Evolutionary conservation across 2,113 vertebrate genomes (phyloP).

Genomic region (Trogon surrucura): DNA sequence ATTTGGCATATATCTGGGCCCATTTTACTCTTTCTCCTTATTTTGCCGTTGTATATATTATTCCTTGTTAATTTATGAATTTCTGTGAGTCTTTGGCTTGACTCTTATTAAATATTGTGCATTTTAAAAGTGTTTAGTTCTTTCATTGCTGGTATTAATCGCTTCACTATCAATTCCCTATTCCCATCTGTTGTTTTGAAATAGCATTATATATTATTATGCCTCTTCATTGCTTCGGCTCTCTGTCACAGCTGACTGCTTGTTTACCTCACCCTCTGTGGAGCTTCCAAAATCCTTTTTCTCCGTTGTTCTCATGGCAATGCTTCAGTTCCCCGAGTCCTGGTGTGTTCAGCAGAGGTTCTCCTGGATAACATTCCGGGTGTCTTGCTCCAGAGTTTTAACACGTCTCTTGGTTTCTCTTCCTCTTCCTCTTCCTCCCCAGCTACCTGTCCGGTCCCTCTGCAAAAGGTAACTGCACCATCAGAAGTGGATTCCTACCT

Average conservation of each 20-base stretch:
- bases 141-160: constrained; percentile 74
- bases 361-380: not conserved
- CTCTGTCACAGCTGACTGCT: constrained; percentile 74
- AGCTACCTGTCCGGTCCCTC: not conserved
- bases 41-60: too few relatives aligned
- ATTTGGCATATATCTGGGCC: not conserved
- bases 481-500: not conserved
- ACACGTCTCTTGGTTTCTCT: not conserved
- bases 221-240: constrained; percentile 65
- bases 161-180: constrained; percentile 71
- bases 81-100: constrained; percentile 57
- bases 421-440: not conserved
- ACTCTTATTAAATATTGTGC: constrained; percentile 69
- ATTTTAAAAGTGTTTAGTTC: constrained; percentile 74
- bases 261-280: constrained; percentile 67
- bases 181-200: constrained; percentile 77
- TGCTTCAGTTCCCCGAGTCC: not conserved
- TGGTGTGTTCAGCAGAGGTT: not conserved
- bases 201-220: constrained; percentile 68
- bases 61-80: not conserved
- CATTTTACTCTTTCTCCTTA: not conserved
- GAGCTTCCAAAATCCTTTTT: constrained; percentile 53
- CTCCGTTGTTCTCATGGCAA: constrained; percentile 22
- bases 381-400: not conserved
- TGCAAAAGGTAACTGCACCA: not conserved